Conservation (phyloP, 2,888 invertebrate species). For the Nineta flava region DNA sequence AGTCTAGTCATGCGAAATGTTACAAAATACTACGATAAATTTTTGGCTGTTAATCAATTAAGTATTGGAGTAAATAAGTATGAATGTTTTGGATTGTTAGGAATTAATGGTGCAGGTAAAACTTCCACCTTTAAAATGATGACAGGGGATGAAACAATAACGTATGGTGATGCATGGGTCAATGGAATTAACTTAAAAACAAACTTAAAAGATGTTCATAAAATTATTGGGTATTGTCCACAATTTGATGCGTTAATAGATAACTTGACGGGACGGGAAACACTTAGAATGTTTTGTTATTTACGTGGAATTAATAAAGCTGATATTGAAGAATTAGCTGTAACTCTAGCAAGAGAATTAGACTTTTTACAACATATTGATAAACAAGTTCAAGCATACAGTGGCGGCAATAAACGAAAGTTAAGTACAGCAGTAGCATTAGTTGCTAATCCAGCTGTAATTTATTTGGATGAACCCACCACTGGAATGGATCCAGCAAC, state of each 20-base stretch:
- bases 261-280: conserved; percentile 47
- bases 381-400: conserved; percentile 42
- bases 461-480: conserved; percentile 54
- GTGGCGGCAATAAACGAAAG: conserved; percentile 61
- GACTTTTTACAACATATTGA: conserved; percentile 45
- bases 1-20: conserved; percentile 46
- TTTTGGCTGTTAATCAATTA: conserved; percentile 60
- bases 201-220: conserved; percentile 39
- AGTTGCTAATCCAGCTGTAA: conserved; percentile 48
- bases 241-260: conserved; percentile 39
- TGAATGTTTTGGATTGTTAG: conserved; percentile 70
- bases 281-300: conserved; percentile 44
- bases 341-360: conserved; percentile 34
- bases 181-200: conserved; percentile 25
- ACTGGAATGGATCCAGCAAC: conserved; percentile 54
- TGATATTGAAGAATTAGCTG: conserved; percentile 24
- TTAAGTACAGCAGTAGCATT: conserved; percentile 55
- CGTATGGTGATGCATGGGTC: conserved; percentile 50
- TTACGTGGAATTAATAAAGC: conserved; percentile 40
- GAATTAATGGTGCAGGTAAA: conserved; percentile 78
- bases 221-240: conserved; percentile 41
- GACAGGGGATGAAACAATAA: conserved; percentile 63
- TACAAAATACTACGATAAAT: conserved; percentile 56
- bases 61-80: conserved; percentile 46
- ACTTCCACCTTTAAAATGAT: conserved; percentile 82